phyloP scores from a whole-genome alignment of 2,888 invertebrate genomes.

The Pachymerium ferrugineum region DNA sequence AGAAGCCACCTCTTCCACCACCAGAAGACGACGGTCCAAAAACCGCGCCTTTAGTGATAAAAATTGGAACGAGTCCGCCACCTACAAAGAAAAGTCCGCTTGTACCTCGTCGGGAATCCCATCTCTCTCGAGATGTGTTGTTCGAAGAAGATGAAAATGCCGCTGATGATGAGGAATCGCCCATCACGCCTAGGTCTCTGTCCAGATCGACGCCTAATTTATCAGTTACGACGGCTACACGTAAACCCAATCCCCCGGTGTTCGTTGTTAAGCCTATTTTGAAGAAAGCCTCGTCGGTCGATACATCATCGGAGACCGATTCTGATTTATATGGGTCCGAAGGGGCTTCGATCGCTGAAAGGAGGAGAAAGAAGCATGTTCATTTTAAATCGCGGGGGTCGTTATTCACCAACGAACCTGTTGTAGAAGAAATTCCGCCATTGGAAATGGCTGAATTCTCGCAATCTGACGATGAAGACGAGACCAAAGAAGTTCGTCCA shows the following conservation, averaged over 20 bases:
- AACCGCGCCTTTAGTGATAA: not conserved
- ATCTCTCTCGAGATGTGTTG: slow-evolving; percentile 2
- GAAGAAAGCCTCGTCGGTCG: slow-evolving; percentile 50
- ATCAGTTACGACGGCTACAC: not conserved
- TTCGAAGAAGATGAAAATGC: slow-evolving; percentile 28
- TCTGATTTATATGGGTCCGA: slow-evolving; percentile 58
- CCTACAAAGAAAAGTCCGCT: not conserved
- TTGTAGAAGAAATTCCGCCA: not conserved
- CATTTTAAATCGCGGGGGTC: slow-evolving; percentile 41
- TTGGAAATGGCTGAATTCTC: not conserved
- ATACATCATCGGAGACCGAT: slow-evolving; percentile 39
- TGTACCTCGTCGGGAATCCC: not conserved
- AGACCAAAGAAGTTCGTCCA: not conserved
- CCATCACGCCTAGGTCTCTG: not conserved
- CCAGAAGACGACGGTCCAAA: too few relatives aligned
- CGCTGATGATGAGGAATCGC: slow-evolving; percentile 17
- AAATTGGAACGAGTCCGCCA: not conserved
- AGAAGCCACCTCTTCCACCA: not conserved
- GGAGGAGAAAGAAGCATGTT: slow-evolving; percentile 43
- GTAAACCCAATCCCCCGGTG: slow-evolving; percentile 8
- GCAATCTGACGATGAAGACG: not conserved
- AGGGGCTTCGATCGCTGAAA: slow-evolving; percentile 48
- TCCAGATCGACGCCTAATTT: slow-evolving; percentile 16
- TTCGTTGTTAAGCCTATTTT: slow-evolving; percentile 53
- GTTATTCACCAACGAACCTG: not conserved